A percentile compares a stretch with the other conserved stretches of the same genome.
phyloP scores from a whole-genome alignment of 1,140 invertebrate species.

The Elysia chlorotica region DNA sequence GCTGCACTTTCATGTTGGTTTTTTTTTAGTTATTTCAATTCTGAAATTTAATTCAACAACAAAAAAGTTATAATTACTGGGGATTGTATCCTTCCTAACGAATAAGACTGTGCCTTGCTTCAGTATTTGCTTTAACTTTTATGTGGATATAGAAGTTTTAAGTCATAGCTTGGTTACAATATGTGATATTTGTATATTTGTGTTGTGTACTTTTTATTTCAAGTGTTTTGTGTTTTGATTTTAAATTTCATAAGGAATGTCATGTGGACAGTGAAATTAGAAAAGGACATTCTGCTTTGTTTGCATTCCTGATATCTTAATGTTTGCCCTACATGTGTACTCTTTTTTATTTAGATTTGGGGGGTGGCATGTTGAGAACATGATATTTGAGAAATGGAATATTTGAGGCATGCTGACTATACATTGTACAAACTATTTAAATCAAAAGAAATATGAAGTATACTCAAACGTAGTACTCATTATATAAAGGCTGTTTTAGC shows the following conservation, averaged over 20 bases:
- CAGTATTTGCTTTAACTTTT: slow-evolving; percentile 32
- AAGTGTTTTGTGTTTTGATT: no score
- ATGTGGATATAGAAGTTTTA: slow-evolving; percentile 19
- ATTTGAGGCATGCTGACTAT: no score
- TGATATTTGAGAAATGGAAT: no score
- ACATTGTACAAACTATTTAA: no score
- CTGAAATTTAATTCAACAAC: no score
- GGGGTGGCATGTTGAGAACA: neutral
- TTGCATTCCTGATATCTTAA: neutral
- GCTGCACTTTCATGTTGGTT: neutral
- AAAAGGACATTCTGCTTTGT: neutral
- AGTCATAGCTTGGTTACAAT: neutral
- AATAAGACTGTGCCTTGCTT: slow-evolving; percentile 22
- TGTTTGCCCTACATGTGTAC: neutral
- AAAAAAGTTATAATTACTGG: no score
- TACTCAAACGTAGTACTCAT: no score
- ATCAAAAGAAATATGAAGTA: no score
- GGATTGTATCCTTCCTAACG: neutral
- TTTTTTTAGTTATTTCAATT: neutral
- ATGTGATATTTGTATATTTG: neutral
- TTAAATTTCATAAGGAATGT: neutral
- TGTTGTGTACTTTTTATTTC: no score
- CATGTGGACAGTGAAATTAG: neutral
- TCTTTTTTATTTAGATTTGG: neutral
- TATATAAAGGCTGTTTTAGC: no score